A percentile compares a stretch with the other conserved stretches of the same genome.
phyloP scores from a whole-genome alignment of 2,888 invertebrate species.

The Blastobasis adustella region DNA sequence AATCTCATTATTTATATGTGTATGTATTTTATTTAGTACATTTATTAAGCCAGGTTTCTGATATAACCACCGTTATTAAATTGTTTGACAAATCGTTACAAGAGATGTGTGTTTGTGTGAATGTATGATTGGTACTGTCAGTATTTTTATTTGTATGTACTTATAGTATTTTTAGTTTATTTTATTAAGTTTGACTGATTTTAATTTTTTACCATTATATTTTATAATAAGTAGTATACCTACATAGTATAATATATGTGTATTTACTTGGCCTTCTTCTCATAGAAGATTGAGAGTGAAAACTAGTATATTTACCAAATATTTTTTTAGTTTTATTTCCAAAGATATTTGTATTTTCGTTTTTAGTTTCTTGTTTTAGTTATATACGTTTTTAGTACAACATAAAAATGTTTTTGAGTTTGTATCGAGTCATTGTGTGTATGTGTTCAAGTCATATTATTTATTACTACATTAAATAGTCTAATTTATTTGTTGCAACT shows the following conservation, averaged over 20 bases:
- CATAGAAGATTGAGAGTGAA: slow-evolving; percentile 7
- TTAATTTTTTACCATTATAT: slow-evolving; percentile 19
- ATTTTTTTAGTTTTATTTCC: slow-evolving; percentile 52
- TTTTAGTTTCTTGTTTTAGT: slow-evolving; percentile 29
- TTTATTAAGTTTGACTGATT: slow-evolving; percentile 12
- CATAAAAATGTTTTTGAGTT: slow-evolving; percentile 22
- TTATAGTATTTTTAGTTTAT: slow-evolving; percentile 9
- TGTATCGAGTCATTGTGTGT: slow-evolving; percentile 25
- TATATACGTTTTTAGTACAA: slow-evolving; percentile 26
- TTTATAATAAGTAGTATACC: slow-evolving; percentile 8
- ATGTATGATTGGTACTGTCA: slow-evolving; percentile 7
- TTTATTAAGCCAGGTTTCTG: not conserved
- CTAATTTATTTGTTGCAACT: slow-evolving; percentile 21
- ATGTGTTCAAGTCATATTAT: slow-evolving; percentile 47
- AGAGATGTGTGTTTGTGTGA: slow-evolving; percentile 1
- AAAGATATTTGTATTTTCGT: slow-evolving; percentile 49
- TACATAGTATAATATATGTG: slow-evolving; percentile 8
- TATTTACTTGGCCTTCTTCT: slow-evolving; percentile 11
- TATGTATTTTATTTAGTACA: too few relatives aligned
- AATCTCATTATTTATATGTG: too few relatives aligned
- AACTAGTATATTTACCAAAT: slow-evolving; percentile 30
- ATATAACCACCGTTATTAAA: slow-evolving; percentile 6
- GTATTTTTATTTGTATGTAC: slow-evolving; percentile 14
- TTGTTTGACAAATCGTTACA: not conserved
- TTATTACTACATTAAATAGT: slow-evolving; percentile 30